Base-by-base conservation (phyloP, 30 jellyfish, hydroid and myxozoan genomes). In the Euphysa ruthae region DNA sequence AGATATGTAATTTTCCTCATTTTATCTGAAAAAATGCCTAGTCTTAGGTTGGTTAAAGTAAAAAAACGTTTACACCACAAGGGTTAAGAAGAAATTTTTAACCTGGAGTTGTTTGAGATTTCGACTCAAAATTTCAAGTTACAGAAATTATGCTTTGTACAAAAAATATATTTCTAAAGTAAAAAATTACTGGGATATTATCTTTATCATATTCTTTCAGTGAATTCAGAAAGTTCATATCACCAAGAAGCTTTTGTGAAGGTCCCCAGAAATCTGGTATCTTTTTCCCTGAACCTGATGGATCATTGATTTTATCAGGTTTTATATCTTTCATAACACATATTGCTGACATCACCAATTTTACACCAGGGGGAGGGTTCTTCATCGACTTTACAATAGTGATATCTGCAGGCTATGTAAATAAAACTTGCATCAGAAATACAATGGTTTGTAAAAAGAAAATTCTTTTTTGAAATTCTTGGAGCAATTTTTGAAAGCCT, bases 261-360 rank as follows among this genome's bases (percentile, higher is more conserved):
- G 97, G 97, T 54, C 95, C 97, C 97, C 97, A 88, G 58, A 62
- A 88, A 50, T 88, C 97, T 15, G 79, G 83, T 27, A 88, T 71
- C 51, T 88, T 88, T 79, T 79, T 93, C 6, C 97, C 97, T 6
- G 97, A 77, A 0, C 97, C 97, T 16, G 94, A 82, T 1, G 97
- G 97, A 58, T 88, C 97, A 58, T 79, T 79, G 32, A 88, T 34
- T 33, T 70, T 74, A 43, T 88, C 97, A 8, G 97, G 97, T 43
- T 81, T 75, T 13, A 80, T 70, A 75, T 88, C 97, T 52, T 82
- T 74, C 97, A 88, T 88, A 25, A 88, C 94, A 61, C 97, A 88
- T 33, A 88, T 93, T 4, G 97, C 94, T 0, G 97, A 86, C 97
- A 88, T 88, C 46, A 88, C 97, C 20, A 88, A 78, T 58, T 81